A percentile compares a stretch with the other conserved stretches of the same genome.
phyloP scores from a whole-genome alignment of 2,797 vertebrate genomes.

The Myotis planiceps region DNA sequence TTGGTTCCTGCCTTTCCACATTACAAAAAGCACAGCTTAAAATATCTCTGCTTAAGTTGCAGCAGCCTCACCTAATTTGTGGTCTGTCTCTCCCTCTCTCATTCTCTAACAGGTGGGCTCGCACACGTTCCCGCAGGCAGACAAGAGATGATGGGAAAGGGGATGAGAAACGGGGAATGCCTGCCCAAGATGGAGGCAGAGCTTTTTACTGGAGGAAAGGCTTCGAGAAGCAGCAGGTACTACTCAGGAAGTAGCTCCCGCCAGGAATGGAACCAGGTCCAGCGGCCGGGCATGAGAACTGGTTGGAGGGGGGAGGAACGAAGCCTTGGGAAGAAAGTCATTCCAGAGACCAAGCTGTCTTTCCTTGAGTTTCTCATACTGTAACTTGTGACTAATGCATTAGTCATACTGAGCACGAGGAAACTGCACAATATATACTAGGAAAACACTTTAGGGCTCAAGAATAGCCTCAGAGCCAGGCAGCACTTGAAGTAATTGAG shows the following conservation, averaged over 20 bases:
- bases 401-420: slow-evolving; percentile 60
- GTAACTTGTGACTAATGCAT: slow-evolving; percentile 64
- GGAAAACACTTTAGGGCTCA: slow-evolving; percentile 67
- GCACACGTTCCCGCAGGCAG: not conserved
- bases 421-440: slow-evolving; percentile 48
- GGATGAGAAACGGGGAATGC: not conserved
- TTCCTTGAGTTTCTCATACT: not conserved
- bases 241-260: not conserved
- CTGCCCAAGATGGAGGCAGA: not conserved
- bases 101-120: not conserved
- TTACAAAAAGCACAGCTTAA: not conserved
- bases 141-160: not conserved
- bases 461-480: slow-evolving; percentile 56
- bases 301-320: not conserved
- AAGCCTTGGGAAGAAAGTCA: not conserved
- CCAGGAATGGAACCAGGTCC: not conserved
- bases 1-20: not conserved
- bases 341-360: not conserved
- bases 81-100: not conserved
- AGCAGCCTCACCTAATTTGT: not conserved
- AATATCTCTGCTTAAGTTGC: not conserved
- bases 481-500: slow-evolving; percentile 48
- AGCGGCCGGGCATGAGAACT: not conserved
- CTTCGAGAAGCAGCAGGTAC: not conserved
- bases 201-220: not conserved